Evolutionary conservation across 2,888 invertebrate species (phyloP).

Genomic region (Lasioglossum oenotherae): DNA sequence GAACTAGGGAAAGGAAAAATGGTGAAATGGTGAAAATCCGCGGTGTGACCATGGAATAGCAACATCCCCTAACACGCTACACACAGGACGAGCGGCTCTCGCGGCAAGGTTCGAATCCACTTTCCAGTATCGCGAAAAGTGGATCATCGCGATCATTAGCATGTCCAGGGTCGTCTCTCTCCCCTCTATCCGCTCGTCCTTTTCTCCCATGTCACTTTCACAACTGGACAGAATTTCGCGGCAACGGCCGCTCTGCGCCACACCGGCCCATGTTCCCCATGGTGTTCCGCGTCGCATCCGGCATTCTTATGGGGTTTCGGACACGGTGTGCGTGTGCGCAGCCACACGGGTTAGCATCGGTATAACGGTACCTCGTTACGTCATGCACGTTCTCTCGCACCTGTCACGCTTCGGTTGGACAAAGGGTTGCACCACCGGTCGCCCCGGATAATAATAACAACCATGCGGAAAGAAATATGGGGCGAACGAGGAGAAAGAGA

Average conservation of each 20-base stretch:
- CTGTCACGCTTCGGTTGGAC: conserved; percentile 76
- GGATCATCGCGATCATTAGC: conserved; percentile 50
- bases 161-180: conserved; percentile 28
- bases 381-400: conserved; percentile 75
- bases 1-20: not conserved
- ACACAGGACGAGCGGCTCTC: not conserved
- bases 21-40: not conserved
- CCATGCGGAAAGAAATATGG: conserved; percentile 50
- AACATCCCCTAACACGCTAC: not conserved
- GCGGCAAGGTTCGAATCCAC: conserved; percentile 12
- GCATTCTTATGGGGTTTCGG: conserved; percentile 77
- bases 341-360: conserved; percentile 16
- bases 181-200: conserved; percentile 21
- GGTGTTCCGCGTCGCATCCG: conserved; percentile 48
- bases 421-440: conserved; percentile 75
- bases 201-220: conserved; percentile 66
- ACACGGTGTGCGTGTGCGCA: conserved; percentile 57
- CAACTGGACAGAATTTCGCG: conserved; percentile 67
- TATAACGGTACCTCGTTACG: conserved; percentile 81
- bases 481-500: conserved; percentile 29
- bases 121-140: conserved; percentile 53
- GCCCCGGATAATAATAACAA: conserved; percentile 58
- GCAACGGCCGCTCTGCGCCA: not conserved
- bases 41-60: not conserved
- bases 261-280: conserved; percentile 43